Conservation (phyloP, 2,797 vertebrate species). For the Acanthiza pusilla region DNA sequence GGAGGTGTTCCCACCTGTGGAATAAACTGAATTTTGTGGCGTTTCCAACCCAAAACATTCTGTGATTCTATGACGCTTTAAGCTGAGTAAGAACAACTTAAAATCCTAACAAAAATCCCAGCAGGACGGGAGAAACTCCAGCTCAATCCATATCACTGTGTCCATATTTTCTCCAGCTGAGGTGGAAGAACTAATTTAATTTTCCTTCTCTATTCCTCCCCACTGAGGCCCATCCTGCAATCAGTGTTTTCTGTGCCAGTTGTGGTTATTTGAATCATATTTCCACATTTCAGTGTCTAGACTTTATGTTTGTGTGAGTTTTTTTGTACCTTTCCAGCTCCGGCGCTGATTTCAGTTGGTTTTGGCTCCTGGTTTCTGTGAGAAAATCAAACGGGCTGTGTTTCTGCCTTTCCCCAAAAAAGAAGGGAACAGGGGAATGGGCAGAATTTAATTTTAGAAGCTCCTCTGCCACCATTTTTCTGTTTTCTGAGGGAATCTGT, state of each 20-base stretch:
- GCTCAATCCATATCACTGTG: neutral
- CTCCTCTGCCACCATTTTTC: neutral
- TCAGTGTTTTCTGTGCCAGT: slow-evolving; percentile 14
- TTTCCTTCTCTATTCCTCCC: neutral
- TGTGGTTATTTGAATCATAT: slow-evolving; percentile 61
- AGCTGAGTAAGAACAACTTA: neutral
- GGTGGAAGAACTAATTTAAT: slow-evolving; percentile 22
- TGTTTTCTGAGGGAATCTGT: neutral
- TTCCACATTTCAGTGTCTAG: slow-evolving; percentile 65
- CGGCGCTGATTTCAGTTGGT: slow-evolving; percentile 49
- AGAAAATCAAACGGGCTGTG: slow-evolving; percentile 25
- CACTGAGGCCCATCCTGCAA: neutral
- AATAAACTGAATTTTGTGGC: neutral
- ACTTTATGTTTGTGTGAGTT: slow-evolving; percentile 57
- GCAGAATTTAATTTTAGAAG: neutral
- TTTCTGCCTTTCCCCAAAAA: neutral
- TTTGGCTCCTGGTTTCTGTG: slow-evolving; percentile 43
- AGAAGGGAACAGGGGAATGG: neutral
- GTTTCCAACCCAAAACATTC: neutral
- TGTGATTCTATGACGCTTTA: neutral
- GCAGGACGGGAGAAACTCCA: neutral
- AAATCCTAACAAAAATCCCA: neutral
- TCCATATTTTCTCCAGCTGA: neutral
- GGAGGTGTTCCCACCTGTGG: fast-evolving
- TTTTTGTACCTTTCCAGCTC: slow-evolving; percentile 59